Evolutionary conservation across 1,140 invertebrate species (phyloP).

Genomic region (Oryctes rhinoceros): DNA sequence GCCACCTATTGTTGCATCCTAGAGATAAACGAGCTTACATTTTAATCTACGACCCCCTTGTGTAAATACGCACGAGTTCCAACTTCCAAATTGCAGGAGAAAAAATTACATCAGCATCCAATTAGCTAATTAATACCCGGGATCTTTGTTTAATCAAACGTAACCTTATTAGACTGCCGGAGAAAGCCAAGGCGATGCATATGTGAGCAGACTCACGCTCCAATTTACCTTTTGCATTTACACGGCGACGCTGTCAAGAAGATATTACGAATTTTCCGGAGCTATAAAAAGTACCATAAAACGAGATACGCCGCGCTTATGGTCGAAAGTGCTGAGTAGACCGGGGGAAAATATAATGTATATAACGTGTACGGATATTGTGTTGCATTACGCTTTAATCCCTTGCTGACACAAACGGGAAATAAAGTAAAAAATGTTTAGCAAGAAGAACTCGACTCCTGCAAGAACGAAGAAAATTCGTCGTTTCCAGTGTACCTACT

Average conservation of each 20-base stretch:
- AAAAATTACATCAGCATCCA: neutral
- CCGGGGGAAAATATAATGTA: neutral
- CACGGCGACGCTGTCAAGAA: neutral
- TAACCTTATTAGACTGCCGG: too few species aligned
- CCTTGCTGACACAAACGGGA: neutral
- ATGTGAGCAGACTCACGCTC: too few species aligned
- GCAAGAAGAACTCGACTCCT: too few species aligned
- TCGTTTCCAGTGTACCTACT: too few species aligned
- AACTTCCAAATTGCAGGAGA: neutral
- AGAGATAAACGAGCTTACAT: neutral
- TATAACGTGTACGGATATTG: neutral
- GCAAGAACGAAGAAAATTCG: too few species aligned
- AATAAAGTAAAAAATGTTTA: neutral
- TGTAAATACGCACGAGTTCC: neutral
- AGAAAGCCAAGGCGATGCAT: too few species aligned
- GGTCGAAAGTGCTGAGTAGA: neutral
- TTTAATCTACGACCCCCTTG: neutral
- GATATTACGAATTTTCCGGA: neutral
- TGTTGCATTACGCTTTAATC: slow-evolving; percentile 1
- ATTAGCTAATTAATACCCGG: neutral
- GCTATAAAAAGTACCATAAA: neutral
- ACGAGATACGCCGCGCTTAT: neutral
- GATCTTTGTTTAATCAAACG: neutral
- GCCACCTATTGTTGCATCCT: neutral
- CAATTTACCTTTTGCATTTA: neutral